Evolutionary conservation across 1,140 invertebrate species (phyloP).

Genomic region (Theocolax elegans): DNA sequence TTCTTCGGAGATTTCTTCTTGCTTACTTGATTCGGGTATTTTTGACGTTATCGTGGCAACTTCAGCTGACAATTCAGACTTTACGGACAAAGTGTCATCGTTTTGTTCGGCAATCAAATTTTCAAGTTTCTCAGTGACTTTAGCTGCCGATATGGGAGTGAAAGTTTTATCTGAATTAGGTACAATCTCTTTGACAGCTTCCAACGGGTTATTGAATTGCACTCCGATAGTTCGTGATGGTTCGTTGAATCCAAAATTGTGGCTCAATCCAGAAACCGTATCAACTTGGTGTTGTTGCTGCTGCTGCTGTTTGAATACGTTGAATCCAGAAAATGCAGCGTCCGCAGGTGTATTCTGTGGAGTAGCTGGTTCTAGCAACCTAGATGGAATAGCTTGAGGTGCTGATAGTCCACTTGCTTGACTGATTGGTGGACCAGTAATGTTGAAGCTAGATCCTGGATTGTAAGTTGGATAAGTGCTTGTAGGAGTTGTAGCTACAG

Average conservation of each 20-base stretch:
- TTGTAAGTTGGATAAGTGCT: background rate
- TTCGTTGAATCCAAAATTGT: background rate
- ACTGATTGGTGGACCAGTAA: background rate
- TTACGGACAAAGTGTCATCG: slow-evolving; percentile 33
- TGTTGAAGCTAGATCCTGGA: background rate
- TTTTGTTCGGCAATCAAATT: slow-evolving; percentile 56
- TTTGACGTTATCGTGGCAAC: slow-evolving; percentile 32
- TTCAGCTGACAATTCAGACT: slow-evolving; percentile 33
- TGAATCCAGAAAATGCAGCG: slow-evolving; percentile 50
- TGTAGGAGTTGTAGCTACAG: slow-evolving; percentile 25
- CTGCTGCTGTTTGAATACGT: slow-evolving; percentile 22
- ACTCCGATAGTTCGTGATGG: background rate
- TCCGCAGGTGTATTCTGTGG: slow-evolving; percentile 63
- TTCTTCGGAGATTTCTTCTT: slow-evolving; percentile 14
- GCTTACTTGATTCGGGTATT: slow-evolving; percentile 9
- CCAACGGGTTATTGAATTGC: background rate
- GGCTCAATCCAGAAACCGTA: background rate
- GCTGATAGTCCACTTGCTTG: background rate
- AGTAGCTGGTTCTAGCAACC: slow-evolving; percentile 54
- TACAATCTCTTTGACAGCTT: slow-evolving; percentile 5
- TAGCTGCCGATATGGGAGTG: slow-evolving; percentile 56
- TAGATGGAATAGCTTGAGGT: slow-evolving; percentile 51
- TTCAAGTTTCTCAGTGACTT: slow-evolving; percentile 60
- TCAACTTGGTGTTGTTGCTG: background rate
- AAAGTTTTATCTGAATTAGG: slow-evolving; percentile 42